phyloP scores from a whole-genome alignment of 1,140 invertebrate genomes.

The Bombus superbus region DNA sequence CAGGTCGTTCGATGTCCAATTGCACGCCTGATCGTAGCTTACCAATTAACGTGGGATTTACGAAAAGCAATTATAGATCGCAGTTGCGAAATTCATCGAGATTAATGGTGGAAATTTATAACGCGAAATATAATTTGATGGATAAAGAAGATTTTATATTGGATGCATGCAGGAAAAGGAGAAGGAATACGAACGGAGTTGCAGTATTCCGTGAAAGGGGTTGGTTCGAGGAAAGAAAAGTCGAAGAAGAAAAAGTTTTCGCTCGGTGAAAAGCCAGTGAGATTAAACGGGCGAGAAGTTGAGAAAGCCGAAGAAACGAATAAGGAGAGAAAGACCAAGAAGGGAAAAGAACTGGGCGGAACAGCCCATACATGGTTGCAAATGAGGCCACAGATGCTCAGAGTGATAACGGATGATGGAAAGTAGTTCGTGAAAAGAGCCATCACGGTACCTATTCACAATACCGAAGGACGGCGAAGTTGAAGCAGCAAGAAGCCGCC shows the following conservation, averaged over 20 bases:
- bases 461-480: constrained; percentile 29
- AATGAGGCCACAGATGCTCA: constrained; percentile 76
- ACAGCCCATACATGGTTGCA: constrained; percentile 72
- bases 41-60: constrained; percentile 1
- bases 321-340: constrained; percentile 33
- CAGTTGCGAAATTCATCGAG: not conserved
- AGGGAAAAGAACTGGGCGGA: constrained; percentile 32
- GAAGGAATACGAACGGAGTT: not conserved
- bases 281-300: constrained; percentile 48
- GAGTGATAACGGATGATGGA: constrained; percentile 76
- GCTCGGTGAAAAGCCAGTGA: constrained; percentile 25
- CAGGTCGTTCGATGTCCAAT: not conserved
- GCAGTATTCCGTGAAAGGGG: not conserved
- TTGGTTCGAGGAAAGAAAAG: not conserved
- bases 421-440: constrained; percentile 77
- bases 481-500: constrained; percentile 49
- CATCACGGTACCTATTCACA: constrained; percentile 64
- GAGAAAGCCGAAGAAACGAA: constrained; percentile 49
- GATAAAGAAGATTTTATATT: not conserved
- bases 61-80: not conserved
- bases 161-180: not conserved
- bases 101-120: not conserved
- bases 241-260: constrained; percentile 18
- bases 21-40: not conserved
- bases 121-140: not conserved